Base-by-base conservation (phyloP, 1,140 invertebrate species). In the Pteromalus puparum region DNA sequence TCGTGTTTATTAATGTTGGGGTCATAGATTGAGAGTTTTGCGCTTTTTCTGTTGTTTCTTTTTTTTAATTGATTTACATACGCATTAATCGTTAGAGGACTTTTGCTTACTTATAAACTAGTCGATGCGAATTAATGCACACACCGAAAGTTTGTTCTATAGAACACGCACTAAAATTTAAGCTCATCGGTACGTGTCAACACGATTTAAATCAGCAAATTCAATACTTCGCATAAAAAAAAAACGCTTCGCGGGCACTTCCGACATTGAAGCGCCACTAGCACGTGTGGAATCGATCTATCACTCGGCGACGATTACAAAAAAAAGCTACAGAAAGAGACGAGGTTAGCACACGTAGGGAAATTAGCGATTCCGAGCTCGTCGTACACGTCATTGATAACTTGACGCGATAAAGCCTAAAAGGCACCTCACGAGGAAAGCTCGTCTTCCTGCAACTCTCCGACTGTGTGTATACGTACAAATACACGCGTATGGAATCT, bases 341-440 rank as follows among this genome's bases (percentile, higher is more conserved):
- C 53, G 18, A 61, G 6, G 18, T 21, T 2, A 61, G 21, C 21
- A 7, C 48, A 34, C 30, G 30, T 34, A 61, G 21, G 53, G n/a
- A 72, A 72, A 81, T 81, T 30, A 53, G 30, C 26, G 9, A 72
- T 70, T 72, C 67, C 24, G 28, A 12, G 42, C 53, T 28, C 42
- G 68, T 81, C 42, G 79, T n/a, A 18, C 5, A n/a, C 68, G 26
- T 26, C n/a, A 46, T 72, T 72, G 42, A 68, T 81, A 81, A 72
- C 46, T 72, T 2, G 3, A 13, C 0, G 34, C 24, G 67, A 81
- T 53, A 53, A 42, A 42, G 38, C 38, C 38, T 42, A 42, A 30
- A 70, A 70, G 21, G 53, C 21, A 2, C 21, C 18, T 15, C 18
- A 65, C 18, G 34, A 13, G 65, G 67, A 65, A 30, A 53, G 26